phyloP scores from a whole-genome alignment of 2,113 vertebrate genomes.

The Arenaria interpres region DNA sequence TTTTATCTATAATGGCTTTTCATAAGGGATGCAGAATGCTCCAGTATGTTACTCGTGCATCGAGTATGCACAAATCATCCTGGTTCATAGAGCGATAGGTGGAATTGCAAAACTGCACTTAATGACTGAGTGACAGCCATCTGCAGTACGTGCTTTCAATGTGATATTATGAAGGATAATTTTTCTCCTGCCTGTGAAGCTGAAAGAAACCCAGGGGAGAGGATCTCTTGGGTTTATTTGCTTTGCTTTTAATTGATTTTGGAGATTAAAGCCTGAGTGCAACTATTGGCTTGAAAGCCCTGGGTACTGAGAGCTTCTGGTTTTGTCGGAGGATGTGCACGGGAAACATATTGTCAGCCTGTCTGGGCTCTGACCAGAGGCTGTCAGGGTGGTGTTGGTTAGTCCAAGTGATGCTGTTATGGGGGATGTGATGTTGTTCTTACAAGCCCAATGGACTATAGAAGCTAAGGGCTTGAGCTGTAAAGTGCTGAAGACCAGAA shows the following conservation, averaged over 20 bases:
- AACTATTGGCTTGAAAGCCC: slow-evolving; percentile 35
- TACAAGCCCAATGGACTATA: neutral
- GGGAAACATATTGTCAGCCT: neutral
- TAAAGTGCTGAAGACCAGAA: neutral
- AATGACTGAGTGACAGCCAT: slow-evolving; percentile 34
- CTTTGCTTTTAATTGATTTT: slow-evolving; percentile 68
- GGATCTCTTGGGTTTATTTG: slow-evolving; percentile 43
- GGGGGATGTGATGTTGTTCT: neutral
- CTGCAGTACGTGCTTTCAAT: slow-evolving; percentile 16
- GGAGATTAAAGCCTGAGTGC: slow-evolving; percentile 55
- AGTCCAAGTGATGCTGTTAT: neutral
- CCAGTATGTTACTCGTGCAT: neutral
- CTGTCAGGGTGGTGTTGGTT: neutral
- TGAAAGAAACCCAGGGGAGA: slow-evolving; percentile 15
- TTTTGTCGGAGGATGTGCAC: neutral
- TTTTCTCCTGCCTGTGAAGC: slow-evolving; percentile 21
- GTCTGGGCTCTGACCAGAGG: neutral
- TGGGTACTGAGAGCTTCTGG: neutral
- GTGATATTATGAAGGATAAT: slow-evolving; percentile 32
- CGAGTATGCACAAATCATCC: neutral
- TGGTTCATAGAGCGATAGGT: neutral
- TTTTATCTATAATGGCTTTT: slow-evolving; percentile 59
- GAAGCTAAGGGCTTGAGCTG: neutral
- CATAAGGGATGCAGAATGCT: neutral
- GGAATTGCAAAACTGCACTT: neutral